phyloP scores from a whole-genome alignment of 2,113 vertebrate genomes.

The Heterocephalus glaber region DNA sequence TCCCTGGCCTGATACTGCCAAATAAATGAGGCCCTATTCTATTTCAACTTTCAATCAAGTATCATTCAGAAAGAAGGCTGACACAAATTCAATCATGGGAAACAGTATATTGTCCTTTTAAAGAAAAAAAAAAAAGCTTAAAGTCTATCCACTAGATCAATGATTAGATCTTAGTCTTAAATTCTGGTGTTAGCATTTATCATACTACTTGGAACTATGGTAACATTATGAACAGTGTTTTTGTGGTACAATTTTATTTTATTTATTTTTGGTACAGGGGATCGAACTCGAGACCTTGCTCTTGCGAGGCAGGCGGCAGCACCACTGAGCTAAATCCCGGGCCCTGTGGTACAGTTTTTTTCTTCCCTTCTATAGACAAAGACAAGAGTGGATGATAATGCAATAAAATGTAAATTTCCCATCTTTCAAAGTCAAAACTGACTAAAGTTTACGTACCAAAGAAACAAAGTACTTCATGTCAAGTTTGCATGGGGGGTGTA shows the following conservation, averaged over 20 bases:
- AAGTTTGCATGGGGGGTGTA: neutral
- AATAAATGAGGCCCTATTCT: neutral
- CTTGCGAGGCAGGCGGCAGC: no score
- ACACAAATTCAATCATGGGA: neutral
- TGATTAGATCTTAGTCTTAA: neutral
- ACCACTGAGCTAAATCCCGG: no score
- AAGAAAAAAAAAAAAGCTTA: neutral
- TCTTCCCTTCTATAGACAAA: neutral
- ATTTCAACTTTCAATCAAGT: constrained; percentile 36
- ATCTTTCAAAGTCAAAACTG: constrained; percentile 33
- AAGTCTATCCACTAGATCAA: neutral
- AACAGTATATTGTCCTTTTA: neutral
- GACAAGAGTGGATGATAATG: neutral
- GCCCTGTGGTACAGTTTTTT: no score
- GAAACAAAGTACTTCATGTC: constrained; percentile 46
- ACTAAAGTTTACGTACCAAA: constrained; percentile 56
- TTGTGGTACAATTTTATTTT: neutral
- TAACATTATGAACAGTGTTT: neutral
- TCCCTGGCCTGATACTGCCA: neutral
- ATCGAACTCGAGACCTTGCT: no score
- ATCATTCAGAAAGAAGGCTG: neutral
- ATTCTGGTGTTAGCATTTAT: neutral
- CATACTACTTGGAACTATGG: neutral
- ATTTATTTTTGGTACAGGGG: no score
- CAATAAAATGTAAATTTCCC: neutral